These are phyloP conservation scores for Drosophila oshimai DNA, from an alignment of 1,140 invertebrate species.

Conservation along the genomic window DNA sequence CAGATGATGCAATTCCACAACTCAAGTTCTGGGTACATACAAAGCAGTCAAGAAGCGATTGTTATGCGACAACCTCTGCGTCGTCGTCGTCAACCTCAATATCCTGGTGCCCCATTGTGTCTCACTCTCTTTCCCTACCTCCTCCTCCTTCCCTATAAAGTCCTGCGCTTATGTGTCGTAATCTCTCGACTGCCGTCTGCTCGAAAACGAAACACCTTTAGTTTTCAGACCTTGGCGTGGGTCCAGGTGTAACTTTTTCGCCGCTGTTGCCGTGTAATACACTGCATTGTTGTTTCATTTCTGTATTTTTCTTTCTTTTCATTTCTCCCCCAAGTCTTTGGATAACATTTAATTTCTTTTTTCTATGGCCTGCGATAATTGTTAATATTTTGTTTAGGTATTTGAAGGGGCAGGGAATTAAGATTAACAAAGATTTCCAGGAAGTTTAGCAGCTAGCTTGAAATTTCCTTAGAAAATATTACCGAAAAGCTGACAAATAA, in stretches of 20 bases:
- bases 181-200: slow-evolving; percentile 58
- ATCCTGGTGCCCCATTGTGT: slow-evolving; percentile 35
- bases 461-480: neutral
- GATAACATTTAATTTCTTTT: slow-evolving; percentile 53
- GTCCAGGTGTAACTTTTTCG: slow-evolving; percentile 73
- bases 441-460: neutral
- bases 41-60: slow-evolving; percentile 41
- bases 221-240: slow-evolving; percentile 55
- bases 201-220: slow-evolving; percentile 69
- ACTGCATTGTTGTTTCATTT: slow-evolving; percentile 52
- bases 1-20: slow-evolving; percentile 63
- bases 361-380: slow-evolving; percentile 26
- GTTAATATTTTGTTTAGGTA: slow-evolving; percentile 49
- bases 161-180: slow-evolving; percentile 66
- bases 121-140: neutral
- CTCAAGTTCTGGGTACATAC: slow-evolving; percentile 34
- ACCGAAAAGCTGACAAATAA: neutral
- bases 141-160: slow-evolving; percentile 16
- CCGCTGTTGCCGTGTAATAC: slow-evolving; percentile 30
- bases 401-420: neutral
- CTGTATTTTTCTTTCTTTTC: slow-evolving; percentile 1
- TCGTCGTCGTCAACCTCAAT: slow-evolving; percentile 37
- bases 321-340: slow-evolving; percentile 27
- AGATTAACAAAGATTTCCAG: neutral
- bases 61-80: slow-evolving; percentile 42